Evolutionary conservation across 2,113 vertebrate species (phyloP).

Genomic region (Cinclus cinclus): DNA sequence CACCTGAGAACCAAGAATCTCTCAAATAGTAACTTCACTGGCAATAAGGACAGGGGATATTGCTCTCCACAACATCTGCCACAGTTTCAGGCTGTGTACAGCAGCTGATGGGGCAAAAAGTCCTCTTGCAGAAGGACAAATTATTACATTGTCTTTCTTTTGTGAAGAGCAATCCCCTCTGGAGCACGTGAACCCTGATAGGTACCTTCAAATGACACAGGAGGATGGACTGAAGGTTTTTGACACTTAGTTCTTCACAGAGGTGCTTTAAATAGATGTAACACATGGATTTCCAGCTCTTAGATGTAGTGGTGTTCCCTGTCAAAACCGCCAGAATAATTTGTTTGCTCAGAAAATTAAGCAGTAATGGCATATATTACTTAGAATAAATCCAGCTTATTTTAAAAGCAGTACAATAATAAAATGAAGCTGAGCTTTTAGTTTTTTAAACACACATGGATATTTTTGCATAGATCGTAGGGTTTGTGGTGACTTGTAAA

Average conservation of each 20-base stretch:
- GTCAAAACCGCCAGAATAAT: not conserved
- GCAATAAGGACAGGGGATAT: not conserved
- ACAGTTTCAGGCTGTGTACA: not conserved
- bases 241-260: not conserved
- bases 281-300: not conserved
- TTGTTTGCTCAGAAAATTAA: slow-evolving; percentile 9
- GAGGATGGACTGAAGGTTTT: not conserved
- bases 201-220: not conserved
- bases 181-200: not conserved
- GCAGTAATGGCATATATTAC: not conserved
- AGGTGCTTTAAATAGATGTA: not conserved
- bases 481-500: not conserved
- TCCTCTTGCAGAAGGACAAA: not conserved
- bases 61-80: not conserved
- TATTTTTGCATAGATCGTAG: not conserved
- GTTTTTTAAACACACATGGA: not conserved
- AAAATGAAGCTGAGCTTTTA: not conserved
- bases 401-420: not conserved
- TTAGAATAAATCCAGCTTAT: not conserved
- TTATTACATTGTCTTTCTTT: not conserved
- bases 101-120: not conserved
- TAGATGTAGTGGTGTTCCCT: not conserved
- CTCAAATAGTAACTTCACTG: not conserved
- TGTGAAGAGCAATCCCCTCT: not conserved
- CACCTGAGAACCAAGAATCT: not conserved